Percentiles rank a stretch among this genome's conserved stretches.
phyloP scores from a whole-genome alignment of 1,140 invertebrate genomes.

The Drosophila yakuba region DNA sequence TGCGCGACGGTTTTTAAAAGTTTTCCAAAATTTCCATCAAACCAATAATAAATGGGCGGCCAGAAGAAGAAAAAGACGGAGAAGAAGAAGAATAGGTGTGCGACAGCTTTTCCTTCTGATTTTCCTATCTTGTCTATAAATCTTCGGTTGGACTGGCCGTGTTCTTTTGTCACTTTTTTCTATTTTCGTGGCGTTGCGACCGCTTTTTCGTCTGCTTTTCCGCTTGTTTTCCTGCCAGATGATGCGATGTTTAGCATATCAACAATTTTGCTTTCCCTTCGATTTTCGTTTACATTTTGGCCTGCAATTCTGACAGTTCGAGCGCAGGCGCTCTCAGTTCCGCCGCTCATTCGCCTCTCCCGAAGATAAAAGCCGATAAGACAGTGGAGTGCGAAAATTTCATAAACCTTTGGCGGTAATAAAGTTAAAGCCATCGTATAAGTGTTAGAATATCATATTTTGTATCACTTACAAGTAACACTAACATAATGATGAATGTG shows the following conservation, averaged over 20 bases:
- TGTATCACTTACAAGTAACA: too few relatives aligned
- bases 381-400: constrained; percentile 6
- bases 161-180: constrained; percentile 1
- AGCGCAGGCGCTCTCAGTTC: constrained; percentile 53
- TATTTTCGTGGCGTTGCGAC: constrained; percentile 10
- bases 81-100: too few relatives aligned
- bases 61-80: neutral
- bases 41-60: neutral
- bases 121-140: neutral
- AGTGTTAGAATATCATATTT: too few relatives aligned
- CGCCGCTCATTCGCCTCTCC: neutral
- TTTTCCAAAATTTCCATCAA: constrained; percentile 53
- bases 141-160: neutral
- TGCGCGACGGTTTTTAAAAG: constrained; percentile 22
- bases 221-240: constrained; percentile 18
- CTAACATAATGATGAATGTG: too few relatives aligned
- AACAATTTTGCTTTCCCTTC: constrained; percentile 58
- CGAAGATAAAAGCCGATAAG: constrained; percentile 5
- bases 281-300: constrained; percentile 72
- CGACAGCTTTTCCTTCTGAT: neutral
- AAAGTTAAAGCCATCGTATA: too few relatives aligned
- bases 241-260: constrained; percentile 38
- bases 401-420: too few relatives aligned
- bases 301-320: constrained; percentile 76
- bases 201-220: constrained; percentile 2